Evolutionary conservation across 1,140 invertebrate species (phyloP).

Genomic region (Drosophila tani): DNA sequence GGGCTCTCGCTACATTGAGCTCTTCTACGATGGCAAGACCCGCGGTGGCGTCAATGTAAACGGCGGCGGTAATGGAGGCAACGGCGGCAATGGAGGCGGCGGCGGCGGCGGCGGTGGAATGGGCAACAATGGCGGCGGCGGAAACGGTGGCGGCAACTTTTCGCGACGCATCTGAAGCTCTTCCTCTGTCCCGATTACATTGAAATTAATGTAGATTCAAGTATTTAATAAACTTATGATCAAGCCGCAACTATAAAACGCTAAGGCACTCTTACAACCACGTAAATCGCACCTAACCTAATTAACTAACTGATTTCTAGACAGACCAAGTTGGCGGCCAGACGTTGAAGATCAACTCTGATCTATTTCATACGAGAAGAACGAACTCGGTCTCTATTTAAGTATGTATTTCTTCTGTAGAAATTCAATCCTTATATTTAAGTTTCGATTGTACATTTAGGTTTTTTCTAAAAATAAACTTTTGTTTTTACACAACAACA

Average conservation of each 20-base stretch:
- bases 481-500: constrained; percentile 23
- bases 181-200: constrained; percentile 63
- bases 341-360: constrained; percentile 3
- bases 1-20: constrained; percentile 95
- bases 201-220: constrained; percentile 66
- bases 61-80: constrained; percentile 29
- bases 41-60: constrained; percentile 52
- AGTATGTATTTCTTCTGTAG: constrained; percentile 29
- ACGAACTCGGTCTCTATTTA: constrained; percentile 39
- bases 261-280: constrained; percentile 31
- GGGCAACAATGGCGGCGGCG: constrained; percentile 40
- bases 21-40: constrained; percentile 83
- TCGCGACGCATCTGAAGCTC: constrained; percentile 69
- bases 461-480: constrained; percentile 43
- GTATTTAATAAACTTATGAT: constrained; percentile 65
- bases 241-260: constrained; percentile 27
- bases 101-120: constrained; percentile 25
- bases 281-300: constrained; percentile 34
- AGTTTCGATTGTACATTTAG: constrained; percentile 49
- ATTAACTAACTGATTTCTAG: constrained; percentile 10
- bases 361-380: constrained; percentile 16
- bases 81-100: constrained; percentile 23
- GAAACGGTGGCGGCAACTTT: constrained; percentile 56
- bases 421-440: constrained; percentile 41
- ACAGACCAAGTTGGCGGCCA: constrained; percentile 32